A percentile compares a stretch with the other conserved stretches of the same genome.
These are phyloP conservation scores for Archivesica marissinica DNA, from an alignment of 1,140 invertebrate species.

Conservation along the genomic window DNA sequence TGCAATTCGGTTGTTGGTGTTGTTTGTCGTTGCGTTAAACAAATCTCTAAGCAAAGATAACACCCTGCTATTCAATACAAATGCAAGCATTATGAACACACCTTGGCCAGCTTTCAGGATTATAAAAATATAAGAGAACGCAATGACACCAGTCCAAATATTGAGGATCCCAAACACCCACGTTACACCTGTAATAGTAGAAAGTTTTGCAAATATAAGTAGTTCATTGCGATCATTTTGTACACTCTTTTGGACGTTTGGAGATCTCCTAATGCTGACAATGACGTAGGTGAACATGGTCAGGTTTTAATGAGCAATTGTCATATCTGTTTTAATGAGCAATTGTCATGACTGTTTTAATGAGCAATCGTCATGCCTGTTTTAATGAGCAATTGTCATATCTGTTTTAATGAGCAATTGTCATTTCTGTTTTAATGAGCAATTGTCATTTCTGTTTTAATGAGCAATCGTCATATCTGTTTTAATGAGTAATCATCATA, in stretches of 20 bases:
- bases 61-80: slow-evolving; percentile 31
- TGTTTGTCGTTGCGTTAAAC: too few species aligned
- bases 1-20: too few species aligned
- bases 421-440: too few species aligned
- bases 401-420: too few species aligned
- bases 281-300: slow-evolving; percentile 21
- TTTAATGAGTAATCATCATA: too few species aligned
- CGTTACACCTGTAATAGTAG: slow-evolving; percentile 32
- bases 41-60: not conserved
- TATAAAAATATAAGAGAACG: slow-evolving; percentile 30
- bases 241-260: not conserved
- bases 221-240: slow-evolving; percentile 26
- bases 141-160: slow-evolving; percentile 1
- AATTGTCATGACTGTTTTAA: too few species aligned
- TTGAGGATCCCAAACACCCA: slow-evolving; percentile 53
- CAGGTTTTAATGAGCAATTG: too few species aligned
- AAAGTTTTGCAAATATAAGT: slow-evolving; percentile 45
- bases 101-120: slow-evolving; percentile 36
- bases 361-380: too few species aligned
- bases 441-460: too few species aligned
- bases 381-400: too few species aligned
- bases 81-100: slow-evolving; percentile 40
- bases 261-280: not conserved
- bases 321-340: too few species aligned
- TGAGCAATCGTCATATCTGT: too few species aligned